Evolutionary conservation across 2,797 vertebrate species (phyloP).

Genomic region (Peromyscus aztecus): DNA sequence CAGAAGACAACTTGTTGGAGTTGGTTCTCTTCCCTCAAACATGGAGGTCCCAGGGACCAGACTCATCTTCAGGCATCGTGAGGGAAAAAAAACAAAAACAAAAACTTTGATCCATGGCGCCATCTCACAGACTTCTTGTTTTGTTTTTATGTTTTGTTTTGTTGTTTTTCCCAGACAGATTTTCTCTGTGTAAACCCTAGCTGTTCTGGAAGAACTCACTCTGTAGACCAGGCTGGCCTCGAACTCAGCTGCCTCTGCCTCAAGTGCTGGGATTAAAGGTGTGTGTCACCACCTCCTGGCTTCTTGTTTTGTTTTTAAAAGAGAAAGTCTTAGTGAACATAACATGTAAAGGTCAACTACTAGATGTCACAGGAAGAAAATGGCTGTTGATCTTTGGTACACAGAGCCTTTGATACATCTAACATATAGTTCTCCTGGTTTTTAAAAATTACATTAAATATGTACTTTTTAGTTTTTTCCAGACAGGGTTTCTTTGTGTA

Average conservation of each 20-base stretch:
- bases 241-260: no score
- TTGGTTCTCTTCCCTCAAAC: neutral
- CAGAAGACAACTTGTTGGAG: no score
- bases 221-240: no score
- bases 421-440: neutral
- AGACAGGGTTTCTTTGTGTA: no score
- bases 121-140: neutral
- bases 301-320: neutral
- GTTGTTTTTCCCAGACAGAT: no score
- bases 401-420: neutral
- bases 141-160: no score
- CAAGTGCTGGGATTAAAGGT: no score
- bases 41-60: neutral
- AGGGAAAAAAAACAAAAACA: neutral
- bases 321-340: neutral
- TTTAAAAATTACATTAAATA: neutral
- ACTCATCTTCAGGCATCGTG: neutral
- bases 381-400: neutral
- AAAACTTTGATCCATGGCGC: neutral
- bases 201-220: no score
- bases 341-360: neutral
- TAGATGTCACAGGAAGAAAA: slow-evolving; percentile 20
- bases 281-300: neutral
- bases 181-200: no score
- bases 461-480: no score